A percentile compares a stretch with the other conserved stretches of the same genome.
phyloP scores from a whole-genome alignment of 1,140 invertebrate genomes.

The Heliconius congener region DNA sequence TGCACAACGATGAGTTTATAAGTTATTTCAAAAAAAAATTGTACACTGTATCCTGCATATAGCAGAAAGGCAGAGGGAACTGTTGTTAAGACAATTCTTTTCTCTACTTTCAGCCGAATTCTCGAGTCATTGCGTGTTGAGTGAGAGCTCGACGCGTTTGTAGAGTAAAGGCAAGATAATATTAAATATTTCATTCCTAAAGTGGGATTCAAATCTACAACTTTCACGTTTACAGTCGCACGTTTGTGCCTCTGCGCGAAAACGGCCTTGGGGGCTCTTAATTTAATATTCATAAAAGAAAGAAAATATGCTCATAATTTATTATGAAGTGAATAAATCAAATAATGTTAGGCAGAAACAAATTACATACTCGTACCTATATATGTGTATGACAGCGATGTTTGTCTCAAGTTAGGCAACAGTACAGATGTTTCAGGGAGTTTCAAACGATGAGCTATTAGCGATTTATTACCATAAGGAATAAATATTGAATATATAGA shows the following conservation, averaged over 20 bases:
- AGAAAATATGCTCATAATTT: not conserved
- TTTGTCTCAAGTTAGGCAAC: constrained; percentile 32
- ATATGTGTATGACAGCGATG: constrained; percentile 25
- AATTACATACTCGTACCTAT: constrained; percentile 14
- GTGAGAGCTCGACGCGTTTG: not conserved
- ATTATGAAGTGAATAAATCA: not conserved
- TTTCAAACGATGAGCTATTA: not conserved
- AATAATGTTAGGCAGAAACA: constrained; percentile 11
- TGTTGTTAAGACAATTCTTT: not conserved
- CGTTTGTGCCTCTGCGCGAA: too few relatives aligned
- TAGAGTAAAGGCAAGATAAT: too few relatives aligned
- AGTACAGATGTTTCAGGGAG: constrained; percentile 7
- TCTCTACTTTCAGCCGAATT: not conserved
- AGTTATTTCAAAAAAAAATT: not conserved
- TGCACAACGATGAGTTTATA: too few relatives aligned
- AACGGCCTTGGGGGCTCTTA: too few relatives aligned
- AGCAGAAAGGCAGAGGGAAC: too few relatives aligned
- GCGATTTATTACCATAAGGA: not conserved
- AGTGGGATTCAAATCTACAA: too few relatives aligned
- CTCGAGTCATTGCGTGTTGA: not conserved
- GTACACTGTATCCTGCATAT: not conserved
- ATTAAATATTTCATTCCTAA: too few relatives aligned
- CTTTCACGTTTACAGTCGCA: too few relatives aligned
- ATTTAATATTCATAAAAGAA: not conserved
- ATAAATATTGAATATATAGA: too few relatives aligned